Percentiles rank a stretch among this genome's conserved stretches.
Evolutionary conservation across 2,888 invertebrate species (phyloP).

Genomic region (Erannis defoliaria): DNA sequence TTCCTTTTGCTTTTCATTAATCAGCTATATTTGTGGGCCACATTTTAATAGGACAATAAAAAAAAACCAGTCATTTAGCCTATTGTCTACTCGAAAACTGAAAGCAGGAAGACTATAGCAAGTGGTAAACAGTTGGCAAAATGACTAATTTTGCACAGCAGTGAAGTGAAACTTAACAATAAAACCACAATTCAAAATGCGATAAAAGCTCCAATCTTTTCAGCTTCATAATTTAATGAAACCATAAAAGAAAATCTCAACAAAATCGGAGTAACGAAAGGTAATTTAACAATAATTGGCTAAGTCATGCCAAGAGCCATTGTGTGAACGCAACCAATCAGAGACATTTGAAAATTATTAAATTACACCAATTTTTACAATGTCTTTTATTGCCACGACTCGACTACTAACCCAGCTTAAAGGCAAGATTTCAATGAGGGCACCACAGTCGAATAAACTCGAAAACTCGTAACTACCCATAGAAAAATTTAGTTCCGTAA

Average conservation of each 20-base stretch:
- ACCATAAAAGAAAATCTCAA: slow-evolving; percentile 18
- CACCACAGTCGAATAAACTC: not conserved
- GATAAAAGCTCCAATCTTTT: slow-evolving; percentile 13
- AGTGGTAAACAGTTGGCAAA: no score
- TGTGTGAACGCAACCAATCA: slow-evolving; percentile 35
- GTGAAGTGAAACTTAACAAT: no score
- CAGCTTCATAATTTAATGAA: slow-evolving; percentile 24
- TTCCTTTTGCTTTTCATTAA: no score
- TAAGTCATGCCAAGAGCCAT: slow-evolving; percentile 30
- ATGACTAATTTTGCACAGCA: no score
- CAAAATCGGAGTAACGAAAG: slow-evolving; percentile 24
- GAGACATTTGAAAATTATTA: slow-evolving; percentile 73
- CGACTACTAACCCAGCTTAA: slow-evolving; percentile 49
- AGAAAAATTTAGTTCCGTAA: not conserved
- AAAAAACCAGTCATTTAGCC: no score
- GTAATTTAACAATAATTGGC: slow-evolving; percentile 43
- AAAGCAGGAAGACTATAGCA: no score
- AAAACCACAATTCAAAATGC: not conserved
- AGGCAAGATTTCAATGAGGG: not conserved
- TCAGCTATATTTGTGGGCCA: no score
- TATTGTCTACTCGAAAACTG: no score
- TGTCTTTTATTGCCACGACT: slow-evolving; percentile 80
- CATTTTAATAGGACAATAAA: no score
- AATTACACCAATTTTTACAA: slow-evolving; percentile 83
- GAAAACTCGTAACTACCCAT: not conserved